These are phyloP conservation scores for Anisognathus igniventris DNA, from an alignment of 2,797 vertebrate genomes.

Conservation along the genomic window DNA sequence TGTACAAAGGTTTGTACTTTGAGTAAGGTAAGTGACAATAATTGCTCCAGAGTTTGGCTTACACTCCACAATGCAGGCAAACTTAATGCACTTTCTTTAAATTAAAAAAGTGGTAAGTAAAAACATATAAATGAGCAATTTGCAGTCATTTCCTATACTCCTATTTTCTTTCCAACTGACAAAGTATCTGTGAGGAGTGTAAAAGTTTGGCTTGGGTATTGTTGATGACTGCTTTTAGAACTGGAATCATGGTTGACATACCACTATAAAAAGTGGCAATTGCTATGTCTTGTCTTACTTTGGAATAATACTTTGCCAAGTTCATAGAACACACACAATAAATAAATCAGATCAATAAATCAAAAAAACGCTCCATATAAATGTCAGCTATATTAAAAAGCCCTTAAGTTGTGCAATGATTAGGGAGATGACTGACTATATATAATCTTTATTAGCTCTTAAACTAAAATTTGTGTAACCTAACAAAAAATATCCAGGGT, in stretches of 20 bases:
- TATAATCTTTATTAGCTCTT: background rate
- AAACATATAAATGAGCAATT: background rate
- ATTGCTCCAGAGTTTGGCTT: background rate
- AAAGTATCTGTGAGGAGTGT: background rate
- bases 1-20: constrained; percentile 90
- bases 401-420: background rate
- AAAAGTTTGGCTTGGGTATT: background rate
- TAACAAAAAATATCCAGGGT: background rate
- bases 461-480: background rate
- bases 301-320: background rate
- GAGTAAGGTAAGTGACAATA: constrained; percentile 13
- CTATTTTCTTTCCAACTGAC: background rate
- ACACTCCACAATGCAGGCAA: rapidly evolving
- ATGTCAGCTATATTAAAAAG: background rate
- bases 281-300: background rate
- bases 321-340: background rate
- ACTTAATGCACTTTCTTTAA: background rate
- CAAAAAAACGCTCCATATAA: background rate
- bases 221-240: background rate
- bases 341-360: background rate
- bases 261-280: background rate
- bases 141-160: background rate
- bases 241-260: background rate
- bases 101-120: constrained; percentile 1
- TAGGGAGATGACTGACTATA: background rate